A percentile compares a stretch with the other conserved stretches of the same genome.
phyloP scores from a whole-genome alignment of 1,140 invertebrate genomes.

The Heliconius himera region DNA sequence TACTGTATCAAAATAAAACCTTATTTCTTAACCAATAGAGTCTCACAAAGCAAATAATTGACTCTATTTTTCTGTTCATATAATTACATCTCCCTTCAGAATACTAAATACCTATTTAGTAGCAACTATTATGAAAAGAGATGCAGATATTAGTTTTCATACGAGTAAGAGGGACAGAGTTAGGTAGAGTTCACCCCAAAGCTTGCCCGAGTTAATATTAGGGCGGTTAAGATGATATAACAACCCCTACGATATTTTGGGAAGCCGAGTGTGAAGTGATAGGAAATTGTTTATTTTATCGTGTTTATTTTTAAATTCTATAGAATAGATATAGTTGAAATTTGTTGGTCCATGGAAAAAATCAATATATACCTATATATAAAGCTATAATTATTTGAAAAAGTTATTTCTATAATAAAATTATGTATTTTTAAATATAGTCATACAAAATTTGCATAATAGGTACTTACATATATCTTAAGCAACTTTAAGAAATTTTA shows the following conservation, averaged over 20 bases:
- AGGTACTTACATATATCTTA: no score
- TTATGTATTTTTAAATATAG: no score
- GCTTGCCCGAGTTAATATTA: constrained; percentile 57
- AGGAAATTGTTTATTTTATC: constrained; percentile 57
- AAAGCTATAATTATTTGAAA: no score
- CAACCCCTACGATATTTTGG: constrained; percentile 52
- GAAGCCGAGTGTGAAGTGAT: constrained; percentile 68
- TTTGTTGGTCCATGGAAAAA: no score
- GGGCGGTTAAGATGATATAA: constrained; percentile 53
- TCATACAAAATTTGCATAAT: no score
- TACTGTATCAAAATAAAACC: constrained; percentile 23
- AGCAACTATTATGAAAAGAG: constrained; percentile 59
- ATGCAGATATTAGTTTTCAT: constrained; percentile 37
- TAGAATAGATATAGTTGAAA: no score
- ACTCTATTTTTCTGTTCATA: constrained; percentile 70
- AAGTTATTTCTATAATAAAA: no score
- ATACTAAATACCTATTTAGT: constrained; percentile 80
- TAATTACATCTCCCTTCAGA: constrained; percentile 77
- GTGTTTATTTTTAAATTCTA: neutral
- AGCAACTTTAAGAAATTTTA: no score
- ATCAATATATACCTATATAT: no score
- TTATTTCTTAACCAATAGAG: constrained; percentile 43
- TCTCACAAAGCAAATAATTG: constrained; percentile 25
- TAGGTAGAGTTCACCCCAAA: constrained; percentile 51
- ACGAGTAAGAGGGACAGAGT: constrained; percentile 51